A percentile compares a stretch with the other conserved stretches of the same genome.
Conservation (phyloP, 2,797 vertebrate genomes). For the Acanthis flammea region DNA sequence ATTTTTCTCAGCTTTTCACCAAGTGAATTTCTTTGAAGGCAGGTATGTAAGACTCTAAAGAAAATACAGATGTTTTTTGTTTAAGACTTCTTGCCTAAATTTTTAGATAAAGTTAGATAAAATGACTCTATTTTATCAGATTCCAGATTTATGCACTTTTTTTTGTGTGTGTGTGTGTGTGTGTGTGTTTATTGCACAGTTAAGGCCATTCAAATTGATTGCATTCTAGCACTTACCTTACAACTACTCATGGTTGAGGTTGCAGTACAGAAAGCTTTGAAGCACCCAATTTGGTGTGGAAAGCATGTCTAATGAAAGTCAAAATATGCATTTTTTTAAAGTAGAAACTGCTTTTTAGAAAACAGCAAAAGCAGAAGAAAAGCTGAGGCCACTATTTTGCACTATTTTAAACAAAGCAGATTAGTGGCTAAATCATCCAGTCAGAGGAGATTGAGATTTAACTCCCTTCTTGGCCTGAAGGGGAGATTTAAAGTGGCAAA, state of each 20-base stretch:
- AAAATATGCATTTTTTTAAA: background rate
- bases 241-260: background rate
- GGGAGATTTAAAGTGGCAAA: background rate
- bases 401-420: background rate
- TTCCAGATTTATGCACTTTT: background rate
- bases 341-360: background rate
- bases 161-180: too few relatives aligned
- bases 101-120: background rate
- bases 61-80: background rate
- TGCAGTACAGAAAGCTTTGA: background rate
- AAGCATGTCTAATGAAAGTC: background rate
- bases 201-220: background rate
- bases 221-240: background rate
- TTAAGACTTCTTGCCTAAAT: background rate
- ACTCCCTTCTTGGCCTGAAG: background rate
- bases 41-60: background rate
- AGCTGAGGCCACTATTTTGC: background rate
- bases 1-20: background rate
- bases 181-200: background rate
- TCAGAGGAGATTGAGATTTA: background rate
- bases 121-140: background rate
- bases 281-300: background rate
- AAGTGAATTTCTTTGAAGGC: background rate
- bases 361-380: background rate
- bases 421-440: background rate